Evolutionary conservation across 2,113 vertebrate genomes (phyloP), one percentile per base, ranked within the genome.

Genomic region (Uria lomvia): DNA sequence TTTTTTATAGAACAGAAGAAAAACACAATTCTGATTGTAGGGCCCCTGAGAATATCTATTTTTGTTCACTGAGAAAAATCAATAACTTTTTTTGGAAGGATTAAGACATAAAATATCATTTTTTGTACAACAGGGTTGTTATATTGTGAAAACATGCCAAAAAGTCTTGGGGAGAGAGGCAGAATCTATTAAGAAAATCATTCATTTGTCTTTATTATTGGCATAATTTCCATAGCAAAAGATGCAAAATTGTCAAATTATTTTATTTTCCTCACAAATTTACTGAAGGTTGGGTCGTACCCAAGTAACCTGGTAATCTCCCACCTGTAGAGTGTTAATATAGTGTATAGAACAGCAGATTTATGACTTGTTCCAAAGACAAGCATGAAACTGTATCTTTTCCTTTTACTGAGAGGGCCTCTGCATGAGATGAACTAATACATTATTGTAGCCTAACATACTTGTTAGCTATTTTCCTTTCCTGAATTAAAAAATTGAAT

Each of bases 401-500:
- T 93, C 63, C 60, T 86, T 71, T 86, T 83, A 90, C 93, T 43
- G 50, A 91, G 81, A 87, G 29, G 49, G 86, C 60, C 88, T 73
- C 91, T 77, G 92, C 83, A 65, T 76, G 82, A 63, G 83, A 96
- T 83, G 92, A 96, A 73, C 92, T 83, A 88, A 97, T 63, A 72
- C 94, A 86, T 92, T 96, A 96, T 78, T 96, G 77, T 77, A 94
- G 97, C 85, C 97, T 94, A 96, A 97, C 96, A 83, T 80, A 96
- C 97, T 97, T 94, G 96, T 97, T 98, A 98, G 97, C 94, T 78
- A 79, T 93, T 98, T 98, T 97, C 96, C 97, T 96, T 96, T 92
- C 97, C 94, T 87, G 97, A 97, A 98, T 98, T 98, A 98, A 98
- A 98, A 98, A 98, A 98, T 98, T 97, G 98, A 98, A 98, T 98